Conservation (phyloP, 2,888 invertebrate species). For the Synergus itoensis region DNA sequence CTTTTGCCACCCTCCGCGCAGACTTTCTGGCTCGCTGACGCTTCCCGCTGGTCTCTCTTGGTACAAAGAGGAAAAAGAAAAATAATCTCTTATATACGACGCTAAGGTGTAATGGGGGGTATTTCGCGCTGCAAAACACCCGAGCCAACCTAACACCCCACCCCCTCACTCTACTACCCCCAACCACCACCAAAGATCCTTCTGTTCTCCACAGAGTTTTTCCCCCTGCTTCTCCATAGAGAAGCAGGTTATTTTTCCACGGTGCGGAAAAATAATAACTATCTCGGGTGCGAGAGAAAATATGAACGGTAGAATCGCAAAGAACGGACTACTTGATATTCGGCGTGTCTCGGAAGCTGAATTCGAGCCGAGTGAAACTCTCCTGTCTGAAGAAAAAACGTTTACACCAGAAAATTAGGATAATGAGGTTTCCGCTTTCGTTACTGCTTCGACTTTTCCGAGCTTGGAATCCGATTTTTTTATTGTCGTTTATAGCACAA, state of each 20-base stretch:
- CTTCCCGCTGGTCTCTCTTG: constrained; percentile 41
- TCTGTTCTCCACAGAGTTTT: background rate
- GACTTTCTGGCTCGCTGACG: constrained; percentile 59
- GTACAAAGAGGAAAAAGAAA: constrained; percentile 66
- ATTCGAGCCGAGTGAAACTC: constrained; percentile 32
- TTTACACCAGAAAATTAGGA: constrained; percentile 41
- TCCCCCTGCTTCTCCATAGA: background rate
- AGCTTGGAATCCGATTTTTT: constrained; percentile 41
- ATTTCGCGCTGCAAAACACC: constrained; percentile 76
- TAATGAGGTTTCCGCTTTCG: constrained; percentile 41
- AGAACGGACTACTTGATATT: constrained; percentile 59
- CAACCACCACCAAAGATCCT: background rate
- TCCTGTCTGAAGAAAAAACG: constrained; percentile 26
- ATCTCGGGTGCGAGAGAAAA: constrained; percentile 63
- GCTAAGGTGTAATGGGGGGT: constrained; percentile 74
- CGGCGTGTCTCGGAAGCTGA: constrained; percentile 48
- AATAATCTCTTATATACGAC: constrained; percentile 72
- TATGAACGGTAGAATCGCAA: constrained; percentile 56
- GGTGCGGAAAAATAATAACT: constrained; percentile 72
- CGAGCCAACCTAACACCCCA: constrained; percentile 56
- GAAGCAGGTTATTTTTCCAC: constrained; percentile 58
- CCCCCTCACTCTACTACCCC: constrained; percentile 56
- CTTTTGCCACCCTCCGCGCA: constrained; percentile 47
- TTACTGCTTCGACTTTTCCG: constrained; percentile 37
- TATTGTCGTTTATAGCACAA: constrained; percentile 30